A percentile compares a stretch with the other conserved stretches of the same genome.
phyloP scores from a whole-genome alignment of 2,888 invertebrate species.

The Eupithecia centaureata region DNA sequence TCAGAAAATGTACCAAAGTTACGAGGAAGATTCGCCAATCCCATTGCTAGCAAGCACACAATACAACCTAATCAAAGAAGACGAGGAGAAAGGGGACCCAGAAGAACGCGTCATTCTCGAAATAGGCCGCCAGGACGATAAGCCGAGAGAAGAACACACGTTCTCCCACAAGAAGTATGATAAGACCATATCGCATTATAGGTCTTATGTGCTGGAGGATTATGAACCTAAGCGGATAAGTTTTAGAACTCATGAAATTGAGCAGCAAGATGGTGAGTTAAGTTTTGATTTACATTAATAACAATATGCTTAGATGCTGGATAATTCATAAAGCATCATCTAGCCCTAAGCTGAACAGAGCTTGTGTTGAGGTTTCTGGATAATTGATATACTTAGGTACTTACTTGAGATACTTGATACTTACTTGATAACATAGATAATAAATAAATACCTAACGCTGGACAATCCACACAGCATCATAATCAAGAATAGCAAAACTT shows the following conservation, averaged over 20 bases:
- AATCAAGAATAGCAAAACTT: no score
- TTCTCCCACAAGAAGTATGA: constrained; percentile 82
- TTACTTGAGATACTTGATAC: no score
- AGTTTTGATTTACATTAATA: background rate
- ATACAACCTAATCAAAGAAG: constrained; percentile 71
- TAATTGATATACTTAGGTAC: no score
- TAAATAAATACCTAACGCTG: no score
- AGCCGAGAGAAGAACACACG: constrained; percentile 72
- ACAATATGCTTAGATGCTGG: no score
- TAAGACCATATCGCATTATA: constrained; percentile 78
- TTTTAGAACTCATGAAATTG: constrained; percentile 73
- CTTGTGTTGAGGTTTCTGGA: no score
- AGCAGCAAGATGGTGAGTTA: constrained; percentile 53
- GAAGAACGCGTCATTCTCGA: constrained; percentile 78
- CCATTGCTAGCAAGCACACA: constrained; percentile 66
- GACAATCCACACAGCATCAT: no score
- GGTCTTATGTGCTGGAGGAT: constrained; percentile 77
- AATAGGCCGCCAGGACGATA: constrained; percentile 79
- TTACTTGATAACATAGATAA: no score
- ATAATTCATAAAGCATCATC: no score
- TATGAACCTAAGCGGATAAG: constrained; percentile 70
- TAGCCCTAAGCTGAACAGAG: no score
- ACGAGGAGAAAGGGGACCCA: constrained; percentile 67
- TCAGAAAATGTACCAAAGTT: constrained; percentile 67
- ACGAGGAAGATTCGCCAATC: constrained; percentile 70